Evolutionary conservation across 1,140 invertebrate genomes (phyloP).

Genomic region (Goniozus legneri): DNA sequence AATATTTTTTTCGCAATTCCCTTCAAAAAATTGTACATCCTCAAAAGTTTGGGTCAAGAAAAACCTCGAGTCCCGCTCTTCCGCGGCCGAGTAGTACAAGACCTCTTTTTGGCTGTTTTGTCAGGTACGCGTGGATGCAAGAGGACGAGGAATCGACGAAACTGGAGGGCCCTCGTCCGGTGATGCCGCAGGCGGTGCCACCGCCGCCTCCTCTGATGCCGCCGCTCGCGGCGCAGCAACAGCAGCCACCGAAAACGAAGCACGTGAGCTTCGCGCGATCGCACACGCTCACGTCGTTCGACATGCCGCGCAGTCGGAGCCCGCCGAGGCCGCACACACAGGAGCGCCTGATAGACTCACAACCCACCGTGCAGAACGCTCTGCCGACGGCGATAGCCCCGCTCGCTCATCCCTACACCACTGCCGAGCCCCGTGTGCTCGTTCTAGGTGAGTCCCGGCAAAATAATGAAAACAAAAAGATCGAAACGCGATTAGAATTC

Average conservation of each 20-base stretch:
- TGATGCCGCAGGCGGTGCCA: slow-evolving; percentile 41
- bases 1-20: no score
- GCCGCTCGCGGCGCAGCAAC: slow-evolving; percentile 58
- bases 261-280: slow-evolving; percentile 89
- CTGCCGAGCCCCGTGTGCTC: slow-evolving; percentile 52
- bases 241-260: slow-evolving; percentile 60
- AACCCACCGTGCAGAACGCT: slow-evolving; percentile 43
- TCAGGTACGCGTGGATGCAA: slow-evolving; percentile 67
- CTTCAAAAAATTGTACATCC: no score
- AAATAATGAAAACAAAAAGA: no score
- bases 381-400: slow-evolving; percentile 32
- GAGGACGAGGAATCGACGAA: slow-evolving; percentile 70
- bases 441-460: slow-evolving; percentile 47
- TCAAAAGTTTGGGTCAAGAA: neutral
- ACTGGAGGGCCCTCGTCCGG: slow-evolving; percentile 65
- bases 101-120: neutral
- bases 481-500: no score
- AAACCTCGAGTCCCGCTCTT: no score
- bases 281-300: slow-evolving; percentile 78
- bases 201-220: slow-evolving; percentile 35
- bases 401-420: slow-evolving; percentile 37
- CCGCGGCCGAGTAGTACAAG: no score
- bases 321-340: slow-evolving; percentile 62
- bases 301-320: slow-evolving; percentile 59
- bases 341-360: slow-evolving; percentile 62